These are phyloP conservation scores for Heterodera carotae DNA, from an alignment of 1,140 invertebrate species.

Conservation along the genomic window DNA sequence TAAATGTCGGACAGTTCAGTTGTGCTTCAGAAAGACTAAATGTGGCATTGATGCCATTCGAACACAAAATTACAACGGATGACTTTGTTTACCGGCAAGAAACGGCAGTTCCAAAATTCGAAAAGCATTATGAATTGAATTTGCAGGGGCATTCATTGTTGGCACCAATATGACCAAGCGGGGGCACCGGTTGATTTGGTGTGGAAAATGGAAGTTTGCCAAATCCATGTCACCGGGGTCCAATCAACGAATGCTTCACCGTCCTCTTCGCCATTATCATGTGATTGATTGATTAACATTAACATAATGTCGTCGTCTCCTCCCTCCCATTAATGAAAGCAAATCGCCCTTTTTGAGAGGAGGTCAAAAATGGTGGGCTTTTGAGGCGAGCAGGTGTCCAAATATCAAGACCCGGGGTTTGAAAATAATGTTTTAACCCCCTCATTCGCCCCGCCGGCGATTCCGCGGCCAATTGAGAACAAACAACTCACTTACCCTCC, in stretches of 20 bases:
- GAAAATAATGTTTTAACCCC: constrained; percentile 15
- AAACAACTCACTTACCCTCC: no score
- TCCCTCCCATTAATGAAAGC: no score
- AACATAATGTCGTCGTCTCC: constrained; percentile 20
- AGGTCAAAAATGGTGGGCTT: no score
- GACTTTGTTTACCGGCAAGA: constrained; percentile 53
- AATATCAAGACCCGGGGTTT: no score
- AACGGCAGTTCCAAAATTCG: neutral
- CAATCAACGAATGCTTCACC: neutral
- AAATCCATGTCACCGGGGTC: constrained; percentile 33
- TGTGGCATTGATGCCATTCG: constrained; percentile 44
- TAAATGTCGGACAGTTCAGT: constrained; percentile 50
- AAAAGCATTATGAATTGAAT: neutral
- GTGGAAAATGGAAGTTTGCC: constrained; percentile 63
- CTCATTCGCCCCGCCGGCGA: neutral
- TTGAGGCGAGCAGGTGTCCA: no score
- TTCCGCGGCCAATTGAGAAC: no score
- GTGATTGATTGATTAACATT: neutral
- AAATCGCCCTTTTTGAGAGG: no score
- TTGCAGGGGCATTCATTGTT: constrained; percentile 60
- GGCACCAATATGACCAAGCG: constrained; percentile 59
- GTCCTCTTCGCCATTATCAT: neutral
- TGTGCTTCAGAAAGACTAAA: constrained; percentile 59
- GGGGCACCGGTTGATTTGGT: constrained; percentile 59
- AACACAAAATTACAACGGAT: constrained; percentile 49